Percentiles rank a stretch among this genome's conserved stretches.
Conservation (phyloP, 2,888 invertebrate species). For the Phragmatobia fuliginosa region DNA sequence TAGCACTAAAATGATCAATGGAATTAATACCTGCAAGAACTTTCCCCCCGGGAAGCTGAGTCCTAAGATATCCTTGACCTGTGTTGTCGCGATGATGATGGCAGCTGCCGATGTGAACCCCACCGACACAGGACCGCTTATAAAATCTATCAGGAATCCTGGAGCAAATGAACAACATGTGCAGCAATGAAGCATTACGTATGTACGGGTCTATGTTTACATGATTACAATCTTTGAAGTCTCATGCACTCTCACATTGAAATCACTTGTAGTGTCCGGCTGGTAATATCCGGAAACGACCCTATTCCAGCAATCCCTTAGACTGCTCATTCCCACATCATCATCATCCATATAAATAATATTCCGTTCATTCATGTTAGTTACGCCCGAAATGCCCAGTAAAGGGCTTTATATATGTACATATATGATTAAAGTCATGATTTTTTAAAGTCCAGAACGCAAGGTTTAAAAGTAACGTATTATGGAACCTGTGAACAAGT, state of each 20-base stretch:
- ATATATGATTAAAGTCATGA: too few species aligned
- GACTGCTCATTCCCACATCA: too few species aligned
- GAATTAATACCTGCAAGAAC: slow-evolving; percentile 88
- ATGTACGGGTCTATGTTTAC: neutral
- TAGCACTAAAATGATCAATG: neutral
- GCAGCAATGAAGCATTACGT: neutral
- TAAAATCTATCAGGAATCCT: slow-evolving; percentile 94
- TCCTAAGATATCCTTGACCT: slow-evolving; percentile 92
- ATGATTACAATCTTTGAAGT: too few species aligned
- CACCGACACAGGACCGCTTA: slow-evolving; percentile 93
- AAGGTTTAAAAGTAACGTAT: neutral
- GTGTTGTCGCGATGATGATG: slow-evolving; percentile 93
- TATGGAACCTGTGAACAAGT: neutral
- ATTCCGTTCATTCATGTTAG: neutral
- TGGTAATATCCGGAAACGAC: too few species aligned
- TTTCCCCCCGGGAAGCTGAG: slow-evolving; percentile 89
- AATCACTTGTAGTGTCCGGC: too few species aligned
- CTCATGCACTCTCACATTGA: too few species aligned
- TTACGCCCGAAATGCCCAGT: too few species aligned
- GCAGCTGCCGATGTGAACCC: slow-evolving; percentile 94
- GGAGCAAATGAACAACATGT: slow-evolving; percentile 28
- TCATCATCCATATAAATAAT: too few species aligned
- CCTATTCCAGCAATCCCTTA: too few species aligned
- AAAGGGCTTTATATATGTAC: too few species aligned
- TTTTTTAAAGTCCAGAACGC: neutral